Evolutionary conservation across 1,140 invertebrate species (phyloP), one percentile per base, ranked within the genome.

Genomic region (Drosophila baimaii): DNA sequence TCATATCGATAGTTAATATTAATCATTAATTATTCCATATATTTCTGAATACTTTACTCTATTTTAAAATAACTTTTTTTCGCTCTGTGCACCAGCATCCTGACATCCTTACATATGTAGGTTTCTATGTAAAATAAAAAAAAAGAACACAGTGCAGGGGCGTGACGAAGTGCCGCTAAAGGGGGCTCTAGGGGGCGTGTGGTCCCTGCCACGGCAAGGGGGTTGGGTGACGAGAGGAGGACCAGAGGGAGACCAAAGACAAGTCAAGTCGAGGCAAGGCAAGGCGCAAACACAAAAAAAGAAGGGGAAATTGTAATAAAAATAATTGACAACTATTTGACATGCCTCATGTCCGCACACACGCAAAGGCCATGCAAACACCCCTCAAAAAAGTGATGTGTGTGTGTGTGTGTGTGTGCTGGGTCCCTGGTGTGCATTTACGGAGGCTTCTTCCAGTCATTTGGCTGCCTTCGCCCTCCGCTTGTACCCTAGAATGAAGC

Each of bases 261-360:
- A 51, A 70, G 49, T 33, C 68, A 71, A 39, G 41, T 71, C 66
- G 46, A 70, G 66, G 46, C 62, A 52, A 71, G 69, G 47, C 66
- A 43, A 29, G 52, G 56, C 51, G 46, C 72, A 76, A 74, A 62
- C 66, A 77, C 63, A 75, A 68, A 85, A 81, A 76, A 66, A 79
- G 51, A 64, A 73, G 77, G 71, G 72, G 73, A 84, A 90, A 84
- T 85, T 79, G 84, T 90, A 89, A 89, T 89, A 89, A 89, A 89
- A 89, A 90, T 89, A 89, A 89, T 89, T 89, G 84, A 89, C 84
- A 89, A 89, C 84, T 89, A 89, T 89, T 89, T 89, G 84, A 89
- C 84, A 89, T 89, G 84, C 81, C 84, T 89, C 85, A 90, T 84
- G 84, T 89, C 81, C 84, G 85, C 69, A 74, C 77, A 75, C 72